Percentiles rank a stretch among this genome's conserved stretches.
Evolutionary conservation across 2,113 vertebrate species (phyloP).

Genomic region (Nesogale talazaci): DNA sequence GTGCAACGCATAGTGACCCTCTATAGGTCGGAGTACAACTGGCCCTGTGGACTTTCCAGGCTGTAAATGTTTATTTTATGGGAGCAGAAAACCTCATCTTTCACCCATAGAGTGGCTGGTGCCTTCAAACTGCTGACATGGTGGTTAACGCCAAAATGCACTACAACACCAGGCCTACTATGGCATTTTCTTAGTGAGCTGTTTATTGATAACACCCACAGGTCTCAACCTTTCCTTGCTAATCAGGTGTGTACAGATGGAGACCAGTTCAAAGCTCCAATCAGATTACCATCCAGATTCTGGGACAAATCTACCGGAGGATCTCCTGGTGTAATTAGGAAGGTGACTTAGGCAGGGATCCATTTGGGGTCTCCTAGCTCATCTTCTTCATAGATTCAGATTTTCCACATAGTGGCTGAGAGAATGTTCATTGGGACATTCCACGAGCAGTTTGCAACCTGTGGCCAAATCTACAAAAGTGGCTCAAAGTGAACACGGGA

Average conservation of each 20-base stretch:
- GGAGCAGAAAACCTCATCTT: no score
- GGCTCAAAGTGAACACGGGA: constrained; percentile 31
- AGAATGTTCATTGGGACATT: neutral
- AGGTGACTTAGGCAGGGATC: neutral
- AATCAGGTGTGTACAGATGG: constrained; percentile 26
- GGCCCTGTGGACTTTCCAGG: no score
- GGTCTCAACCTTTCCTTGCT: neutral
- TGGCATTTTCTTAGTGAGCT: constrained; percentile 8
- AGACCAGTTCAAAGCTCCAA: constrained; percentile 33
- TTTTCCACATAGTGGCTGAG: constrained; percentile 39
- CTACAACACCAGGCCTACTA: no score
- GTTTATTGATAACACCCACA: constrained; percentile 23
- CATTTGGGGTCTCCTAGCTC: neutral
- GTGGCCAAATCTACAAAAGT: constrained; percentile 10
- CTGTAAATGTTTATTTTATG: no score
- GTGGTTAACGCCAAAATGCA: no score
- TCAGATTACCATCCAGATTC: neutral
- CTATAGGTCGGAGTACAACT: no score
- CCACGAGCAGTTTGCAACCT: neutral
- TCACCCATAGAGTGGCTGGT: no score
- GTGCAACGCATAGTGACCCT: no score
- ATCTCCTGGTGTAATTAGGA: neutral
- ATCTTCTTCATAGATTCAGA: constrained; percentile 8
- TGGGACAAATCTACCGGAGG: neutral
- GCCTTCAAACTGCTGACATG: no score